Conservation (phyloP, 2,888 invertebrate genomes). For the Drosophila picticornis region DNA sequence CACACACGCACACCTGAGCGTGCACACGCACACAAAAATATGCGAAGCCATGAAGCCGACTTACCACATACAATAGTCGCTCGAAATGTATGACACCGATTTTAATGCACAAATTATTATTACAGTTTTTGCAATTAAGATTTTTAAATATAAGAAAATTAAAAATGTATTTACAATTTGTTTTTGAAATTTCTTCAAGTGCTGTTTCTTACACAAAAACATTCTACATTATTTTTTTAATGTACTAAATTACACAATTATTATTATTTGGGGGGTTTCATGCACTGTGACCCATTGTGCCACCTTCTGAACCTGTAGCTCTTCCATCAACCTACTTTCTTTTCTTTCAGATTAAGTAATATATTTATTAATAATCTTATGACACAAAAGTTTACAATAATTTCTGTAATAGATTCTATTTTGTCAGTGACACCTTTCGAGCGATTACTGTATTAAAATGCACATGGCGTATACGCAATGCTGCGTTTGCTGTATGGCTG, state of each 20-base stretch:
- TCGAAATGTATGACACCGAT: not conserved
- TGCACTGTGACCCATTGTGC: not conserved
- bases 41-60: constrained; percentile 7
- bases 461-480: constrained; percentile 55
- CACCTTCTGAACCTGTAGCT: not conserved
- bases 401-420: not conserved
- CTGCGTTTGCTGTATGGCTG: constrained; percentile 20
- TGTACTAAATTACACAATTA: not conserved
- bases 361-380: not conserved
- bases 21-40: constrained; percentile 7
- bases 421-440: not conserved
- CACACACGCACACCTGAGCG: constrained; percentile 19
- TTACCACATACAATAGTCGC: not conserved
- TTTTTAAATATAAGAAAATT: not conserved
- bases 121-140: not conserved
- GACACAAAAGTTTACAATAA: not conserved
- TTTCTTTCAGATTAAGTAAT: not conserved
- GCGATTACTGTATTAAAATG: constrained; percentile 14
- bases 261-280: not conserved
- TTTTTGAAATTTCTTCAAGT: not conserved
- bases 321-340: not conserved
- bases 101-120: not conserved
- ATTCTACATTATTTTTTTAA: not conserved
- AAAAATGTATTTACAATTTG: not conserved
- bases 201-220: not conserved